These are phyloP conservation scores for Pandion haliaetus DNA, from an alignment of 2,113 vertebrate species.

Conservation along the genomic window DNA sequence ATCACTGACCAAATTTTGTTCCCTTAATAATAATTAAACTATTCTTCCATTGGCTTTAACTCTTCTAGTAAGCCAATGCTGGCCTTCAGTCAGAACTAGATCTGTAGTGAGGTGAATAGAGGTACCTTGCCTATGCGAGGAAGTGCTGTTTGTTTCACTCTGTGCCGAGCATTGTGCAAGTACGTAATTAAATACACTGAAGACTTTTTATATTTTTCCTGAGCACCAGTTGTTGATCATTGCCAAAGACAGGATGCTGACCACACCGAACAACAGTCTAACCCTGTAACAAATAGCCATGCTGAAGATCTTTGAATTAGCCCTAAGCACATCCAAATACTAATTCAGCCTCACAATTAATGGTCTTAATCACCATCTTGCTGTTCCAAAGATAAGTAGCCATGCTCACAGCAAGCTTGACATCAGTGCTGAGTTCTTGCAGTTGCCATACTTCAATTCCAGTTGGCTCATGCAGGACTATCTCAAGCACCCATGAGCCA, in stretches of 20 bases:
- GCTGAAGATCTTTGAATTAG: not conserved
- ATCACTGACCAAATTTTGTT: not conserved
- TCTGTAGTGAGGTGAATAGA: not conserved
- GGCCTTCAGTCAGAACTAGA: not conserved
- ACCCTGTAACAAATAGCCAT: not conserved
- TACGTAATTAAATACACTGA: not conserved
- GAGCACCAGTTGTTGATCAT: not conserved
- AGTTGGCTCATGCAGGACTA: not conserved
- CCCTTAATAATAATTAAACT: not conserved
- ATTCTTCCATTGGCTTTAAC: not conserved
- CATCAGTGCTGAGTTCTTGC: not conserved
- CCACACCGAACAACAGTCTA: not conserved
- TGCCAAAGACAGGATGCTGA: not conserved
- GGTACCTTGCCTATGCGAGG: not conserved
- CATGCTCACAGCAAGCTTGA: not conserved
- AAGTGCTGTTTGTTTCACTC: not conserved
- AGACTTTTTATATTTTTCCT: not conserved
- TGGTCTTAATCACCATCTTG: not conserved
- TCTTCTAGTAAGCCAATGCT: not conserved
- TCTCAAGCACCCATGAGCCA: not conserved
- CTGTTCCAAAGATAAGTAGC: not conserved
- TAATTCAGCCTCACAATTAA: not conserved
- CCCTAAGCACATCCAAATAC: not conserved
- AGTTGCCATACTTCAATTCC: not conserved
- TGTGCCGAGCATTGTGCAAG: not conserved